phyloP scores from a whole-genome alignment of 2,113 vertebrate species.

The Xenotilapia caudafasciata region DNA sequence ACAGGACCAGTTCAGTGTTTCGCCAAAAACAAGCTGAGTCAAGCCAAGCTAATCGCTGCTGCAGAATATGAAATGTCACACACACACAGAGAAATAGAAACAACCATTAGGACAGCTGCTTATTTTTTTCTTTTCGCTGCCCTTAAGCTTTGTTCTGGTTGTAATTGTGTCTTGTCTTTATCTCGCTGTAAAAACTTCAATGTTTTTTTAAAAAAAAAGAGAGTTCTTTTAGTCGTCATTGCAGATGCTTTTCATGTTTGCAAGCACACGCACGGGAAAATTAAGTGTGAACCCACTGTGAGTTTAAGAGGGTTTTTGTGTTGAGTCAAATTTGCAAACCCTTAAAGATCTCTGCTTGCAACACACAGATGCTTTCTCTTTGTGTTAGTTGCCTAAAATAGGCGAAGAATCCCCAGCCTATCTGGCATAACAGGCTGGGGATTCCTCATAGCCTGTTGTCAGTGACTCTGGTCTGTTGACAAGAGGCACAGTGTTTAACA shows the following conservation, averaged over 20 bases:
- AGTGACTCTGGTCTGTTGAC: not conserved
- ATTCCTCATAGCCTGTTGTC: not conserved
- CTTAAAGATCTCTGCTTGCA: not conserved
- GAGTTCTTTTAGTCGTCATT: not conserved
- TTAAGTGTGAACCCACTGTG: not conserved
- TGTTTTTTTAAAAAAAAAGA: rapidly evolving
- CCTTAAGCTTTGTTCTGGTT: not conserved
- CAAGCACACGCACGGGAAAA: not conserved
- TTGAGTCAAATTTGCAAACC: not conserved
- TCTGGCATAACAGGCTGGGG: not conserved
- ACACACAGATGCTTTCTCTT: not conserved
- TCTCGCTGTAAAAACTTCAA: not conserved
- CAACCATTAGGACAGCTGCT: not conserved
- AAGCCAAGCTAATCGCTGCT: constrained; percentile 36
- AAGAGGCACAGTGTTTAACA: not conserved
- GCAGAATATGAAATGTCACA: not conserved
- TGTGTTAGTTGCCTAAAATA: not conserved
- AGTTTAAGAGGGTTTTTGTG: not conserved
- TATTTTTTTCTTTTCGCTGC: not conserved
- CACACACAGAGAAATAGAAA: not conserved
- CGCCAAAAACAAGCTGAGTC: not conserved
- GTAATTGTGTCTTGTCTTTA: not conserved
- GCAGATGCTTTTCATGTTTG: not conserved
- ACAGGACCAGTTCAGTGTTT: constrained; percentile 17
- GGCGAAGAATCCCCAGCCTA: not conserved